Evolutionary conservation across 2,113 vertebrate genomes (phyloP).

Genomic region (Mus spicilegus): DNA sequence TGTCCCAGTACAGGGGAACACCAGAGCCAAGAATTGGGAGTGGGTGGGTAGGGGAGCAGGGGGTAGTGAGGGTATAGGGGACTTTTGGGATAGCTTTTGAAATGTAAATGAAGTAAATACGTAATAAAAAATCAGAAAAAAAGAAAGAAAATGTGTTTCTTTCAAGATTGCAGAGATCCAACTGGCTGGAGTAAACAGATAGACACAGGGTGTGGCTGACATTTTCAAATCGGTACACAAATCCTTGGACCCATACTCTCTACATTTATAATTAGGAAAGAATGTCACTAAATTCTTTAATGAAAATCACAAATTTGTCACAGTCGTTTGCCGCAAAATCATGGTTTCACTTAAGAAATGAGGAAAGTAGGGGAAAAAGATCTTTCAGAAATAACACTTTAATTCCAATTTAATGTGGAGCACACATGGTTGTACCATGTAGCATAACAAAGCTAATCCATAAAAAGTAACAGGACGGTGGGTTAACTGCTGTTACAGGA

Average conservation of each 20-base stretch:
- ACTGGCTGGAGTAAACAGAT: conserved; percentile 75
- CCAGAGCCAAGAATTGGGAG: too few relatives aligned
- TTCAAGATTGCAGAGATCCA: conserved; percentile 71
- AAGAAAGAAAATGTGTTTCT: conserved; percentile 70
- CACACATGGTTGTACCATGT: conserved; percentile 59
- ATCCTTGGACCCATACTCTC: conserved; percentile 65
- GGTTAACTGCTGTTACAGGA: conserved; percentile 67
- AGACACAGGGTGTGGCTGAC: conserved; percentile 80
- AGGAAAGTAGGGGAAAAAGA: background rate
- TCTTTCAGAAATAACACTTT: conserved; percentile 67
- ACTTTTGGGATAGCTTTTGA: too few relatives aligned
- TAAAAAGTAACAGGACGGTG: conserved; percentile 57
- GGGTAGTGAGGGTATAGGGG: too few relatives aligned
- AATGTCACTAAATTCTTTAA: conserved; percentile 78
- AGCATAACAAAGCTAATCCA: conserved; percentile 61
- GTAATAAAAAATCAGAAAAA: too few relatives aligned
- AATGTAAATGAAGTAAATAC: too few relatives aligned
- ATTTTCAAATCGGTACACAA: conserved; percentile 77
- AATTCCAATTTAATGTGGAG: conserved; percentile 69
- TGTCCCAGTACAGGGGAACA: too few relatives aligned
- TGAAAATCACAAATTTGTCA: conserved; percentile 79
- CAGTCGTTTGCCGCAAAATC: conserved; percentile 70
- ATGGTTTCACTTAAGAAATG: conserved; percentile 70
- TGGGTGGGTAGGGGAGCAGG: too few relatives aligned
- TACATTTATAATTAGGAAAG: conserved; percentile 77